These are phyloP conservation scores for Esox lucius DNA, from an alignment of 2,797 vertebrate genomes.

Conservation along the genomic window DNA sequence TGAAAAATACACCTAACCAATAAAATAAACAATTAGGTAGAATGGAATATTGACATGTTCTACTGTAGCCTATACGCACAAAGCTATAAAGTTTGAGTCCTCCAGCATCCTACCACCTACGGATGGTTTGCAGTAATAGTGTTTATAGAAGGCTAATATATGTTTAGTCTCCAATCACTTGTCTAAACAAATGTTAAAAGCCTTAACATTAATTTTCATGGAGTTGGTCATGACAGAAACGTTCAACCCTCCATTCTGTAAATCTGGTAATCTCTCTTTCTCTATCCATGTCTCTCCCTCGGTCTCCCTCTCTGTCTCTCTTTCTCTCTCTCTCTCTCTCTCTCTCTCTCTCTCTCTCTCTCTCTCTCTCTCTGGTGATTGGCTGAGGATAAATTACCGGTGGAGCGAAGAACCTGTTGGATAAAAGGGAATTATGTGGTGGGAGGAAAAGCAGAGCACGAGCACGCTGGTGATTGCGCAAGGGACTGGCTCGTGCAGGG, in stretches of 20 bases:
- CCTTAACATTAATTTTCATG: not conserved
- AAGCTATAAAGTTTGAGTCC: not conserved
- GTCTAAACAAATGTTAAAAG: not conserved
- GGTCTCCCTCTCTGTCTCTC: no score
- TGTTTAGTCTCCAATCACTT: not conserved
- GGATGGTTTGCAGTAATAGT: not conserved
- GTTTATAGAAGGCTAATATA: not conserved
- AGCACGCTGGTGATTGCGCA: constrained; percentile 70
- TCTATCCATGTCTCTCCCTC: no score
- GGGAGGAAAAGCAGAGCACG: constrained; percentile 76
- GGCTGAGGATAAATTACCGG: constrained; percentile 87
- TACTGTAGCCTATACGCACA: not conserved
- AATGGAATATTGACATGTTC: no score
- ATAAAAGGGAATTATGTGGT: constrained; percentile 86
- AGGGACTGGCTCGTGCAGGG: constrained; percentile 66
- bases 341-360: no score
- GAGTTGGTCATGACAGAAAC: constrained; percentile 21
- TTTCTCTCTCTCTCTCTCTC: no score
- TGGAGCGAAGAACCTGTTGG: constrained; percentile 81
- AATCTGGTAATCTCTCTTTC: no score
- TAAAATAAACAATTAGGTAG: no score
- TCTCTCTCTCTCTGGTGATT: constrained; percentile 82
- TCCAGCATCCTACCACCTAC: not conserved
- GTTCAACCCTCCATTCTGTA: constrained; percentile 3
- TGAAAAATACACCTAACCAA: no score